Base-by-base conservation (phyloP, 2,888 invertebrate genomes). In the Drymonia ruficornis region DNA sequence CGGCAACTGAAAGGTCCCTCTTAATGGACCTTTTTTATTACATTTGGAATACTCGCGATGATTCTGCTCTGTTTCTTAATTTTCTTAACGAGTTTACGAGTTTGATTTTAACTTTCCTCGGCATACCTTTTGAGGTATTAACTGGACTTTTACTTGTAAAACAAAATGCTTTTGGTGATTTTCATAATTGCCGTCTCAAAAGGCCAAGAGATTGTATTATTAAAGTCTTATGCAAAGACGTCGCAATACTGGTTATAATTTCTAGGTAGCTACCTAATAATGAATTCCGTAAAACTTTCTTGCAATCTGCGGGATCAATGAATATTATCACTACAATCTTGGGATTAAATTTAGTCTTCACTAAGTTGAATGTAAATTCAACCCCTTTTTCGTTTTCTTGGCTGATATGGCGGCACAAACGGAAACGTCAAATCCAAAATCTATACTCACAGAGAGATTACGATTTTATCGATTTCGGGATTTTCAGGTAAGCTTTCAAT, bases 361-460 rank as follows among this genome's bases (percentile, higher is more conserved):
- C 50, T 52, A 52, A 55, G 63, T 52, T 48, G 15, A 18, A 51
- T 53, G 52, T 49, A 48, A 63, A 55, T 58, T 49, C 55, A 53
- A 58, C 63, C 52, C 31, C 52, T 55, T 15, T 12, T 40, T 49
- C 45, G 46, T n/a, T 40, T 3, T n/a, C n/a, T n/a, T 15, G 13
- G n/a, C 40, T 15, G n/a, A 23, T 23, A 2, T 38, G 31, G 9
- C 11, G 9, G 2, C 5, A 9, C 2, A 12, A 9, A 31, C 31
- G 9, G 31, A 9, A 12, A 31, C 9, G 12, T 9, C 31, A 9
- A 40, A 8, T n/a, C 40, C n/a, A 2, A 40, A 40, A 7, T 40
- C 40, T 8, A 40, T 15, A 15, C 15, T 40, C n/a, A 15, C 16
- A 1, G 7, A 15, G n/a, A 7, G 5, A 6, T 40, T 15, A n/a